Base-by-base conservation (phyloP, 2,113 vertebrate species). In the Oreamnos americanus region DNA sequence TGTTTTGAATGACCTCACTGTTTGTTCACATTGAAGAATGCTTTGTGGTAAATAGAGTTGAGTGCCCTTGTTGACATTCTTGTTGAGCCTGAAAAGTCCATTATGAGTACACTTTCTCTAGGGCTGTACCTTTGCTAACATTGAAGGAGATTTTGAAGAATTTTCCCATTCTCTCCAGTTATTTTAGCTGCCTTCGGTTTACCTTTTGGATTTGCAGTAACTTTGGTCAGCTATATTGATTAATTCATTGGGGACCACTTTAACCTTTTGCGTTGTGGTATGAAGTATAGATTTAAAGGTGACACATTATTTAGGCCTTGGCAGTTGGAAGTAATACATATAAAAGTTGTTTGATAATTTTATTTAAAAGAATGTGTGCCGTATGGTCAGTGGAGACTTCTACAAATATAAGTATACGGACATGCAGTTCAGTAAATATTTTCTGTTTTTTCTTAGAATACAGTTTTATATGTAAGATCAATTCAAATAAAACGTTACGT, bases 1-100 rank as follows among this genome's bases (percentile, higher is more conserved):
- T 90, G 79, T 30, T 86, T 85, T 97, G 95, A 97, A 96, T 89
- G 87, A 96, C 43, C 25, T 86, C 71, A 67, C 91, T 96, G 92
- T 97, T 97, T 93, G 81, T 93, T 95, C 86, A 85, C 26, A 67
- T 76, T 91, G 47, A 87, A 87, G 83, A 96, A 95, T 55, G 76
- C 84, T 67, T 87, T 91, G 64, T 76, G 79, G 86, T 82, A 39
- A 90, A 49, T 57, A 36, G 15, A 88, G 62, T 94, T 87, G 64
- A 91, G 64, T 85, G 47, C 30, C 55, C 30, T 60, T 7, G 30
- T 25, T 26, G 45, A 60, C 62, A 49, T 96, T 91, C 67, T 91
- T 49, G 17, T 58, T 58, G 71, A 94, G 57, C 16, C 95, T 62
- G 7, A 12, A 55, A 84, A 64, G 39, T 39, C 39, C 28, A 3